Conservation (phyloP, 1,140 invertebrate genomes). For the Drosophila watanabei region DNA sequence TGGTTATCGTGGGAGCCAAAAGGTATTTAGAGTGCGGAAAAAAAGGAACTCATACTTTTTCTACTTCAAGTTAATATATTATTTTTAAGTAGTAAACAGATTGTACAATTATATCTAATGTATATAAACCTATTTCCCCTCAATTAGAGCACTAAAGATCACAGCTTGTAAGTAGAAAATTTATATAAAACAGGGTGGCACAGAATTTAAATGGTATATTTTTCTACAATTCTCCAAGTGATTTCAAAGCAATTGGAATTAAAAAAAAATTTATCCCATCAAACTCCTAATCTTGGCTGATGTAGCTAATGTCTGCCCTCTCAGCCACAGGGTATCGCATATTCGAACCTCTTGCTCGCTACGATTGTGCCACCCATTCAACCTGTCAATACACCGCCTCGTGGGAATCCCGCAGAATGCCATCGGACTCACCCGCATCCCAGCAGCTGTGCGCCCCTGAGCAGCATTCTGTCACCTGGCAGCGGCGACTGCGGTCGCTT, state of each 20-base stretch:
- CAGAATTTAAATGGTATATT: too few relatives aligned
- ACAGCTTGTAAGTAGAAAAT: neutral
- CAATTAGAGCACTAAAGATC: neutral
- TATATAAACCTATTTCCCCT: neutral
- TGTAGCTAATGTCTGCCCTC: too few relatives aligned
- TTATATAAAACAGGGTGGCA: too few relatives aligned
- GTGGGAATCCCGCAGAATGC: constrained; percentile 11
- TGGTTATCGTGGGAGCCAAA: neutral
- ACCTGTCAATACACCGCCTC: constrained; percentile 15
- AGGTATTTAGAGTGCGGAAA: too few relatives aligned
- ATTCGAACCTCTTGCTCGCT: neutral
- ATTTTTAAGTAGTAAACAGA: too few relatives aligned
- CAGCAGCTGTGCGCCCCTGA: constrained; percentile 71
- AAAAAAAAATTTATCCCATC: too few relatives aligned
- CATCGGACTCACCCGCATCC: constrained; percentile 64
- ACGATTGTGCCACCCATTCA: neutral
- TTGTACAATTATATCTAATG: too few relatives aligned
- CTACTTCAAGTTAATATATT: neutral
- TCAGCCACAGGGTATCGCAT: neutral
- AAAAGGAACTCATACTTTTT: neutral
- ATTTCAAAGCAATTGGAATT: too few relatives aligned
- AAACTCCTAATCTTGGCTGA: too few relatives aligned
- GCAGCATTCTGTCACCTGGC: constrained; percentile 61
- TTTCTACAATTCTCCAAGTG: too few relatives aligned
- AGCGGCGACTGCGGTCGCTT: constrained; percentile 27